Evolutionary conservation across 2,888 invertebrate species (phyloP).

Genomic region (Andrena marginata): DNA sequence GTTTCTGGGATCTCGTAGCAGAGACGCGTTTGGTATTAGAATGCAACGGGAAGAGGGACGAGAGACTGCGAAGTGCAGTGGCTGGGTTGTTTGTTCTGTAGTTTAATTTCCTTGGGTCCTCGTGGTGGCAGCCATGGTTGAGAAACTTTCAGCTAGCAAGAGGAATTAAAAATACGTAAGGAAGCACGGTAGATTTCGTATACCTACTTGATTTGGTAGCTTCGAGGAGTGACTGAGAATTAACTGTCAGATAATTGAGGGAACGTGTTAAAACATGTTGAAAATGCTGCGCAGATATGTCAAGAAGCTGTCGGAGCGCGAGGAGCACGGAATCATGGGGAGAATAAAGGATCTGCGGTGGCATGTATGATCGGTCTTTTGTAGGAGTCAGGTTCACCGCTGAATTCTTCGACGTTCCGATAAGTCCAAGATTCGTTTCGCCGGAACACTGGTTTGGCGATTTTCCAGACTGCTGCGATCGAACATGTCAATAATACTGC

Average conservation of each 20-base stretch:
- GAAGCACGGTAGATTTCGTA: background rate
- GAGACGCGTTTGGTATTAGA: too few relatives aligned
- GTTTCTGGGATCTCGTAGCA: too few relatives aligned
- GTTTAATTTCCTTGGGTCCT: slow-evolving; percentile 15
- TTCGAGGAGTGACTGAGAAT: too few relatives aligned
- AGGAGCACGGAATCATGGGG: slow-evolving; percentile 34
- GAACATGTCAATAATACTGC: slow-evolving; percentile 54
- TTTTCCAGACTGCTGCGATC: slow-evolving; percentile 68
- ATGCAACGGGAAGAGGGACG: too few relatives aligned
- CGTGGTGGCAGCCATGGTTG: background rate
- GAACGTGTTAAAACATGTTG: too few relatives aligned
- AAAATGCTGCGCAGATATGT: slow-evolving; percentile 1
- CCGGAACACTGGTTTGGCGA: slow-evolving; percentile 56
- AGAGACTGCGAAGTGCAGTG: background rate
- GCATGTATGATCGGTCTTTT: slow-evolving; percentile 39
- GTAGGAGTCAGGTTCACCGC: slow-evolving; percentile 43
- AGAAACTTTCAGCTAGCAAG: background rate
- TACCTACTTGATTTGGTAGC: too few relatives aligned
- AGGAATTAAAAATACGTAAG: background rate
- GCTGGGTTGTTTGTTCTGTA: background rate
- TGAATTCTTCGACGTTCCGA: slow-evolving; percentile 57
- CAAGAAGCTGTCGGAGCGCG: slow-evolving; percentile 35
- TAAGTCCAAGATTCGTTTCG: slow-evolving; percentile 58
- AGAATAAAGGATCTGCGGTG: slow-evolving; percentile 32
- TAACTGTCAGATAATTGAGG: too few relatives aligned